A percentile compares a stretch with the other conserved stretches of the same genome.
Conservation (phyloP, 2,888 invertebrate genomes). For the Ommatoiulus sabulosus region DNA sequence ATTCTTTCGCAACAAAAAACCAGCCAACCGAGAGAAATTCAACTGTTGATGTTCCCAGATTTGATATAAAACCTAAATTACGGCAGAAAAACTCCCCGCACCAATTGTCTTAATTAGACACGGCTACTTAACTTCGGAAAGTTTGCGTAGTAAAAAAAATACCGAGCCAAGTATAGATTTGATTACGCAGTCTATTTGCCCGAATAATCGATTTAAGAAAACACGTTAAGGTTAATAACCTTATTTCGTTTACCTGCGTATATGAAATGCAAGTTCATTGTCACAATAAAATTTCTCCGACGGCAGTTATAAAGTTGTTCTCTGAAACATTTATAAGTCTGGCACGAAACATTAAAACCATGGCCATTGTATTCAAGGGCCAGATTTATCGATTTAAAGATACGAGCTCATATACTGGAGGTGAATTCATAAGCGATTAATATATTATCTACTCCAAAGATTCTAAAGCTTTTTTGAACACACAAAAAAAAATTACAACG, state of each 20-base stretch:
- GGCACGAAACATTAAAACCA: neutral
- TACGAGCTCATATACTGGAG: neutral
- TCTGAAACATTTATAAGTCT: neutral
- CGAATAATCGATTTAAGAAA: conserved; percentile 34
- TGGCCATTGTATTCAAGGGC: neutral
- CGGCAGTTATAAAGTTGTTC: neutral
- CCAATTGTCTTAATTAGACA: neutral
- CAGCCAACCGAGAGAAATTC: no score
- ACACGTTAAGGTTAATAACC: neutral
- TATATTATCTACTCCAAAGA: no score
- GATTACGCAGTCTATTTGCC: neutral
- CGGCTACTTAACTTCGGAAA: neutral
- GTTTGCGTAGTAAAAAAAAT: neutral
- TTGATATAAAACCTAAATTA: neutral
- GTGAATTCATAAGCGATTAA: no score
- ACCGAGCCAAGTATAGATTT: neutral
- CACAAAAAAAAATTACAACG: no score
- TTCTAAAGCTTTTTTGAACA: no score
- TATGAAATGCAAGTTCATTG: neutral
- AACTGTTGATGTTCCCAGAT: neutral
- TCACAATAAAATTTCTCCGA: conserved; percentile 15
- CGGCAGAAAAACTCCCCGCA: neutral
- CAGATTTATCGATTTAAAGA: neutral
- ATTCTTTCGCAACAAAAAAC: no score
- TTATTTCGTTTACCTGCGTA: neutral